Conservation (phyloP, 1,140 invertebrate genomes). For the Harlomillsia oculata region DNA sequence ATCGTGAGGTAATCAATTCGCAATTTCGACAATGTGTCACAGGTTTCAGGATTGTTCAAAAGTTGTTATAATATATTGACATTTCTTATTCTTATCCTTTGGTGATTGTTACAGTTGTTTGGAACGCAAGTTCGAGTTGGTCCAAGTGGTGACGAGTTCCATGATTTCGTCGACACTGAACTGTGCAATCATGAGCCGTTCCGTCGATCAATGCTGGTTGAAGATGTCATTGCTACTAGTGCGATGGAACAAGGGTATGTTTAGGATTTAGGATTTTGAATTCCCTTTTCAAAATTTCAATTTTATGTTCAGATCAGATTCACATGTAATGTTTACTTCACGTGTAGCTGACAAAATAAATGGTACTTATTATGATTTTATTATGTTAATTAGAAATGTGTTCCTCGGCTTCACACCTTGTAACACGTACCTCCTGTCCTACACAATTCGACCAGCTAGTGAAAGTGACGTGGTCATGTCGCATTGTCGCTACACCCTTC, state of each 20-base stretch:
- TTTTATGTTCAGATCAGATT: not conserved
- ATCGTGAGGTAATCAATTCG: too few species aligned
- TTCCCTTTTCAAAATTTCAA: conserved; percentile 1
- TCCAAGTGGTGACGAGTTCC: too few species aligned
- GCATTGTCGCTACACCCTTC: conserved; percentile 52
- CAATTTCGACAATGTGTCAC: too few species aligned
- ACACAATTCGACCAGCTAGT: conserved; percentile 45
- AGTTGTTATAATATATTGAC: too few species aligned
- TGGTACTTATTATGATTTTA: not conserved
- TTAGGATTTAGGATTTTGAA: not conserved
- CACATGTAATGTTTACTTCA: too few species aligned
- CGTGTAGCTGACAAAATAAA: not conserved
- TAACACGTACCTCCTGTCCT: conserved; percentile 82
- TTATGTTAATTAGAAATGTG: conserved; percentile 51
- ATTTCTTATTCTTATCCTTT: too few species aligned
- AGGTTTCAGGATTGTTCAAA: too few species aligned
- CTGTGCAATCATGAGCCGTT: too few species aligned
- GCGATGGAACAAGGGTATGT: conserved; percentile 10
- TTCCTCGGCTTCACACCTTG: conserved; percentile 88
- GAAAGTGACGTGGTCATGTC: not conserved
- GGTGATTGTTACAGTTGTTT: too few species aligned
- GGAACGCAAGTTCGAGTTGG: too few species aligned
- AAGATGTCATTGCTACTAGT: conserved; percentile 21
- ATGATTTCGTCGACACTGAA: too few species aligned
- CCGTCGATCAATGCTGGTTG: conserved; percentile 22